Evolutionary conservation across 2,888 invertebrate species (phyloP).

Genomic region (Hydraecia micacea): DNA sequence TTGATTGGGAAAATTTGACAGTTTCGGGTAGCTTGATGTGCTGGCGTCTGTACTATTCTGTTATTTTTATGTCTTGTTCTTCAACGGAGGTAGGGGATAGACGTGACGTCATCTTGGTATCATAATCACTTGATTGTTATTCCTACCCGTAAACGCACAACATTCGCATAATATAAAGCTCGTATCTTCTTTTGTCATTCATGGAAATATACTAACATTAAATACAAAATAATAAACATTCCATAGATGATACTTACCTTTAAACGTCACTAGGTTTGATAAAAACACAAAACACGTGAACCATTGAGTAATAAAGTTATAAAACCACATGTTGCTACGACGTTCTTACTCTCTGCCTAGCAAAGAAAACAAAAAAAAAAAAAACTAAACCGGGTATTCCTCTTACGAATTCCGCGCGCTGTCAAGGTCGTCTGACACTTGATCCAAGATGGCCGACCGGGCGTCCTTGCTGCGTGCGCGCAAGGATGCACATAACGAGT

Average conservation of each 20-base stretch:
- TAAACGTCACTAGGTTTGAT: neutral
- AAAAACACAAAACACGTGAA: neutral
- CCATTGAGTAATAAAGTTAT: slow-evolving; percentile 1
- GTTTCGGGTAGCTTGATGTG: too few species aligned
- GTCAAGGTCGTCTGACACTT: slow-evolving; percentile 67
- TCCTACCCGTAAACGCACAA: neutral
- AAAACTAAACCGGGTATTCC: slow-evolving; percentile 56
- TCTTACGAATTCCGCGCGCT: slow-evolving; percentile 63
- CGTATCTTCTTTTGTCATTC: neutral
- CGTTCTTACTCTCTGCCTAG: neutral
- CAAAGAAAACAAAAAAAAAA: slow-evolving; percentile 35
- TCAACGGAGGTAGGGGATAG: neutral
- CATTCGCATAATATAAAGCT: slow-evolving; percentile 6
- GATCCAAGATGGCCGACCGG: slow-evolving; percentile 67
- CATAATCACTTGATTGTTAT: neutral
- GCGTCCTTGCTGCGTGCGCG: slow-evolving; percentile 63
- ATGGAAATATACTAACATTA: slow-evolving; percentile 14
- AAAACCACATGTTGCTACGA: slow-evolving; percentile 5
- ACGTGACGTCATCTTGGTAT: neutral
- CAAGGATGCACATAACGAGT: slow-evolving; percentile 53
- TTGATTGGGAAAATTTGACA: too few species aligned
- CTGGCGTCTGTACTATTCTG: neutral
- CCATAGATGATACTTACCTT: neutral
- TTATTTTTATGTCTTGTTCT: neutral
- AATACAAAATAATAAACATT: slow-evolving; percentile 2